Conservation (phyloP, 2,113 vertebrate genomes). For the Hiodon alosoides region DNA sequence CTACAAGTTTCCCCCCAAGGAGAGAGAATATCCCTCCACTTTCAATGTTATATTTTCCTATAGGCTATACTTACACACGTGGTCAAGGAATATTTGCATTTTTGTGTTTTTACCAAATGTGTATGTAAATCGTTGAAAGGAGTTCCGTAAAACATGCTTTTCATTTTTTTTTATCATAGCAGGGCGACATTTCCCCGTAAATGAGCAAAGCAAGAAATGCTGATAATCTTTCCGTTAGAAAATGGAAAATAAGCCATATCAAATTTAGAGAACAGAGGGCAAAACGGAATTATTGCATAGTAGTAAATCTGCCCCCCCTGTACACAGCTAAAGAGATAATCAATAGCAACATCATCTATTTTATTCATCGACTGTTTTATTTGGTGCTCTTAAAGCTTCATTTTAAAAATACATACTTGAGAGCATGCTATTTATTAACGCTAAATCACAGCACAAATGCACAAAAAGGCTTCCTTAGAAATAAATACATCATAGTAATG, state of each 20-base stretch:
- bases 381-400: slow-evolving; percentile 20
- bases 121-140: slow-evolving; percentile 18
- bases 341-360: neutral
- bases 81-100: slow-evolving; percentile 5
- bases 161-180: neutral
- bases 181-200: neutral
- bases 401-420: slow-evolving; percentile 23
- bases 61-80: neutral
- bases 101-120: slow-evolving; percentile 16
- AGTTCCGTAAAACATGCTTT: slow-evolving; percentile 22
- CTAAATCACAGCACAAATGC: slow-evolving; percentile 23
- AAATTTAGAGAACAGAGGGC: no score
- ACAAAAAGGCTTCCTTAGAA: slow-evolving; percentile 14
- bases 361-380: slow-evolving; percentile 15
- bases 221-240: neutral
- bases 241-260: neutral
- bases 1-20: no score
- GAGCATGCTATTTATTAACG: slow-evolving; percentile 2
- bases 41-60: neutral
- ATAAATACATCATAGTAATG: slow-evolving; percentile 24
- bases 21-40: neutral
- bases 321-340: neutral
- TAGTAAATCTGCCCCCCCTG: neutral
- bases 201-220: neutral
- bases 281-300: neutral